A percentile compares a stretch with the other conserved stretches of the same genome.
Conservation (phyloP, 2,797 vertebrate species). For the Sebastes alutus region DNA sequence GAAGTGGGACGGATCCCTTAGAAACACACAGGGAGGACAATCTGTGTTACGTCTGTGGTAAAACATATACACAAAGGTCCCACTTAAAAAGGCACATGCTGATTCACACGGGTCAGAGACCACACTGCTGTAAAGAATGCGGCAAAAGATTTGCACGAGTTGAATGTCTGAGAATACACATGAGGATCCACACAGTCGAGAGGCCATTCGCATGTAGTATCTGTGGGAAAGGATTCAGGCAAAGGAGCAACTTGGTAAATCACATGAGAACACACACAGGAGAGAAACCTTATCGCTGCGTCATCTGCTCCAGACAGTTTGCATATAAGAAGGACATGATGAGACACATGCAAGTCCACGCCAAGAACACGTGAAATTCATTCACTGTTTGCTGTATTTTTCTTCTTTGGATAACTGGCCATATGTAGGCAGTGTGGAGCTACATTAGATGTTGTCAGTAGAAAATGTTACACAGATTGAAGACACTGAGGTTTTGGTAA, state of each 20-base stretch:
- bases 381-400: neutral
- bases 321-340: conserved; percentile 32
- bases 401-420: neutral
- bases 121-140: conserved; percentile 28
- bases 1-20: neutral
- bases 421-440: neutral
- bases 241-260: conserved; percentile 18
- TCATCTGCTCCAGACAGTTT: conserved; percentile 20
- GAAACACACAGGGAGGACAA: conserved; percentile 4
- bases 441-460: neutral
- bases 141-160: conserved; percentile 20
- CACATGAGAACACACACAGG: conserved; percentile 40
- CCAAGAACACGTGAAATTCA: neutral
- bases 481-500: neutral
- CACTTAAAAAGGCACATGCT: conserved; percentile 32
- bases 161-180: conserved; percentile 17
- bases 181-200: conserved; percentile 33
- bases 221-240: conserved; percentile 29
- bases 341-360: conserved; percentile 20
- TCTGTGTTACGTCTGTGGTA: conserved; percentile 22
- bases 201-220: conserved; percentile 6
- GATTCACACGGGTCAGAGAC: conserved; percentile 36
- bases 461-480: neutral
- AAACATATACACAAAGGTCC: conserved; percentile 13
- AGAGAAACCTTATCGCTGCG: conserved; percentile 26